Evolutionary conservation across 2,797 vertebrate genomes (phyloP).

Genomic region (Saxicola maurus): DNA sequence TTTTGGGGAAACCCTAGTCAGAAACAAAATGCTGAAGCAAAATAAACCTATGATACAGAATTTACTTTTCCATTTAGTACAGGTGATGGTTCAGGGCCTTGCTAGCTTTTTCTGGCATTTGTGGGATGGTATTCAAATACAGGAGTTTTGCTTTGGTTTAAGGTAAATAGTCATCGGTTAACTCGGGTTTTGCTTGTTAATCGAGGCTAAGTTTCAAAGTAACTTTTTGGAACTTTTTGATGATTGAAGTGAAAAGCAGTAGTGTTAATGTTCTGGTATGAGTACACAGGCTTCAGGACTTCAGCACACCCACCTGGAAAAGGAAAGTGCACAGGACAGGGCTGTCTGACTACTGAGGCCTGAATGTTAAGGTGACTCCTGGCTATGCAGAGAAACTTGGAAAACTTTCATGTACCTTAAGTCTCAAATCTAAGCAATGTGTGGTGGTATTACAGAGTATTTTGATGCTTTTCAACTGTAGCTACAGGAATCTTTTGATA

Average conservation of each 20-base stretch:
- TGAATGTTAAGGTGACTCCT: not conserved
- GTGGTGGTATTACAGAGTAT: not conserved
- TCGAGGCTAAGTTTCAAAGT: conserved; percentile 60
- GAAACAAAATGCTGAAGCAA: conserved; percentile 22
- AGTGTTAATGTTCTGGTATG: conserved; percentile 60
- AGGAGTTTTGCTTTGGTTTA: conserved; percentile 32
- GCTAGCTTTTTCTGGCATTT: conserved; percentile 24
- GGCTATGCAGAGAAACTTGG: not conserved
- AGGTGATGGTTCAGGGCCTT: conserved; percentile 48
- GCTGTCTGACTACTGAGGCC: not conserved
- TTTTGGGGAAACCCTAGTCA: conserved; percentile 7
- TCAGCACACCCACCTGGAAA: conserved; percentile 34
- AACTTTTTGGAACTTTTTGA: conserved; percentile 47
- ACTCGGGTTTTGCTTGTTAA: conserved; percentile 41
- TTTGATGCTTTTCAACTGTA: not conserved
- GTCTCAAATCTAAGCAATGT: not conserved
- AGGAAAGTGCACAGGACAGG: not conserved
- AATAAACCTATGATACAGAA: not conserved
- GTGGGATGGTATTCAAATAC: conserved; percentile 21
- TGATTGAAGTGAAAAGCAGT: conserved; percentile 56
- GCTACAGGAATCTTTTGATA: not conserved
- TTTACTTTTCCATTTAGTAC: conserved; percentile 60
- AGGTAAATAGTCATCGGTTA: conserved; percentile 36
- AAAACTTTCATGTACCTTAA: not conserved
- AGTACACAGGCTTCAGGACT: conserved; percentile 32